phyloP scores from a whole-genome alignment of 2,888 invertebrate species.

The Synanthedon andrenaeformis region DNA sequence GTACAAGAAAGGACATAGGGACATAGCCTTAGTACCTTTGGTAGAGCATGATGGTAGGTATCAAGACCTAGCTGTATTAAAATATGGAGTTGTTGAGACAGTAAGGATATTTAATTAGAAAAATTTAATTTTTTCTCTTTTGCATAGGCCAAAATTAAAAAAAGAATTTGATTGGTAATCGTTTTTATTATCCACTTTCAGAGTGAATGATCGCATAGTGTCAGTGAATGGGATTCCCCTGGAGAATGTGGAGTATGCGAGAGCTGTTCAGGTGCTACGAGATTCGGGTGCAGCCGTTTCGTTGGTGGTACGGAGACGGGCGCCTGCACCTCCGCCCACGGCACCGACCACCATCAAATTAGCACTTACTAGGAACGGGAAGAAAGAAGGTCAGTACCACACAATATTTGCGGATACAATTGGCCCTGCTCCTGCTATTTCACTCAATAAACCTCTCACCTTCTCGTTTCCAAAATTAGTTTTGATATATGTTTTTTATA shows the following conservation, averaged over 20 bases:
- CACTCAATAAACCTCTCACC: neutral
- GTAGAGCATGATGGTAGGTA: too few relatives aligned
- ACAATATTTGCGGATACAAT: slow-evolving; percentile 7
- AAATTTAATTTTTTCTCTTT: too few relatives aligned
- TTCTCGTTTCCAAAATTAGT: neutral
- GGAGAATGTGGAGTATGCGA: slow-evolving; percentile 97
- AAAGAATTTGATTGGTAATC: too few relatives aligned
- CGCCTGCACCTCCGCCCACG: slow-evolving; percentile 66
- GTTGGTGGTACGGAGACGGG: slow-evolving; percentile 88
- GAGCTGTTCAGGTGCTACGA: slow-evolving; percentile 90
- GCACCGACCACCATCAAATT: slow-evolving; percentile 78
- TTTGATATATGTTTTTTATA: neutral
- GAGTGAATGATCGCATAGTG: slow-evolving; percentile 97
- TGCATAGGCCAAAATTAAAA: too few relatives aligned
- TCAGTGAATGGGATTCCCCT: slow-evolving; percentile 96
- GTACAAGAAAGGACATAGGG: too few relatives aligned
- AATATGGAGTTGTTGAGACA: too few relatives aligned
- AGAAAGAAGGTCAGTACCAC: slow-evolving; percentile 84
- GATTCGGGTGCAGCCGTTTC: slow-evolving; percentile 92
- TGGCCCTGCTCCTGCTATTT: neutral
- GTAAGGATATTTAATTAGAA: too few relatives aligned
- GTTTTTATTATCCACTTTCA: slow-evolving; percentile 39
- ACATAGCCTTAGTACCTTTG: too few relatives aligned
- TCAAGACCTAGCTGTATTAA: too few relatives aligned
- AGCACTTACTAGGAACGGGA: slow-evolving; percentile 90